Evolutionary conservation across 1,140 invertebrate genomes (phyloP), one percentile per base, ranked within the genome.

Genomic region (Drosophila nigromelanica): DNA sequence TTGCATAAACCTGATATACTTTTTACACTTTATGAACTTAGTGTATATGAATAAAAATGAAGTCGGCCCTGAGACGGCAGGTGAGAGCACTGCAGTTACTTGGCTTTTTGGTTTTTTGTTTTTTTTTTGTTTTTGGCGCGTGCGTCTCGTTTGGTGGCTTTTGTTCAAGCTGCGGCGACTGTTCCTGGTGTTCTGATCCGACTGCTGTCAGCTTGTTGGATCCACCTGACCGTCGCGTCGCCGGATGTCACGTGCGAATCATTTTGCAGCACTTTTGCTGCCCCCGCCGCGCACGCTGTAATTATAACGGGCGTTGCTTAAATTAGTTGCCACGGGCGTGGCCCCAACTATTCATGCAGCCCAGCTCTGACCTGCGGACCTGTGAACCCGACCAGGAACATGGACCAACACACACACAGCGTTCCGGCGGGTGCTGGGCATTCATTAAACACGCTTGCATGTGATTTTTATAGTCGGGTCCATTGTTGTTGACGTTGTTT

Each of bases 241-340:
- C 70, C 76, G 83, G 83, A 77, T 83, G 83, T 87, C 83, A 87
- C 83, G 83, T 89, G 79, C 83, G 79, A 73, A 79, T 79, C 73
- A 87, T 89, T 87, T 87, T 89, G 79, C 73, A 89, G 64, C 79
- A 89, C 64, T 78, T 89, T 87, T 83, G 62, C 56, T 55, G 58
- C 56, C 43, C 50, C 30, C 55, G 12, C 42, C 12, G 48, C 6
- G 42, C 45, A 35, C 61, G 55, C 37, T 69, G 69, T 89, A 87
- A 87, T 87, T 89, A 82, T 79, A 76, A 89, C 64, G 82, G 69
- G 83, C 83, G 76, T 67, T 89, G 66, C 79, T 83, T 82, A 80
- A 89, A 87, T 87, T 89, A 87, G 83, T 82, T 82, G 66, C 58
- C 51, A 27, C 37, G 37, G 48, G 30, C 52, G 39, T 68, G 14